Evolutionary conservation across 2,888 invertebrate genomes (phyloP).

Genomic region (Drosophila subquinaria): DNA sequence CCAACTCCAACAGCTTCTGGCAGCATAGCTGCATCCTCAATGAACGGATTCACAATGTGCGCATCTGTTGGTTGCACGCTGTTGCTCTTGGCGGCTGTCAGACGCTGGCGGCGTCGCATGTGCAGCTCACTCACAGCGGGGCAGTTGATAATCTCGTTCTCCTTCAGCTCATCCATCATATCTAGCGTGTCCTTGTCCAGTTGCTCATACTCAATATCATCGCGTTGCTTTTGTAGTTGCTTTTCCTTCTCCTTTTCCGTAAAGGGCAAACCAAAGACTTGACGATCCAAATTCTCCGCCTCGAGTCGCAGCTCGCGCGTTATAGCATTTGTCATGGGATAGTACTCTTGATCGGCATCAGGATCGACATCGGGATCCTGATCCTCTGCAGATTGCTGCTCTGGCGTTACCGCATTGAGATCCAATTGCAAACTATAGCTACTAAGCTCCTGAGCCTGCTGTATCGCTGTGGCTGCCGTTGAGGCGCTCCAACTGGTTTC

Average conservation of each 20-base stretch:
- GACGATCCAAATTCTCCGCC: conserved; percentile 93
- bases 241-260: conserved; percentile 60
- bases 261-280: conserved; percentile 89
- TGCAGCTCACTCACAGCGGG: conserved; percentile 82
- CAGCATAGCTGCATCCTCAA: conserved; percentile 63
- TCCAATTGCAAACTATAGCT: conserved; percentile 80
- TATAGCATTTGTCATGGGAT: conserved; percentile 95
- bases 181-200: conserved; percentile 85
- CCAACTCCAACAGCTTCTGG: conserved; percentile 38
- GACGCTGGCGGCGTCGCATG: conserved; percentile 75
- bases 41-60: conserved; percentile 77
- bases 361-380: conserved; percentile 83
- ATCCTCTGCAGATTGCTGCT: conserved; percentile 58
- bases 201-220: conserved; percentile 84
- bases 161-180: conserved; percentile 82
- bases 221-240: conserved; percentile 30
- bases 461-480: conserved; percentile 83
- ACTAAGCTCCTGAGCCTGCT: conserved; percentile 79
- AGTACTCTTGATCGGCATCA: conserved; percentile 93
- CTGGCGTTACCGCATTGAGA: conserved; percentile 69
- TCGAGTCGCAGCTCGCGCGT: conserved; percentile 93
- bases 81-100: conserved; percentile 71
- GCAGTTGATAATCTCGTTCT: conserved; percentile 83
- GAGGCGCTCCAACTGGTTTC: conserved; percentile 84
- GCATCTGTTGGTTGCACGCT: conserved; percentile 65